Conservation (phyloP, 1,140 invertebrate genomes). For the Gonioctena quinquepunctata region DNA sequence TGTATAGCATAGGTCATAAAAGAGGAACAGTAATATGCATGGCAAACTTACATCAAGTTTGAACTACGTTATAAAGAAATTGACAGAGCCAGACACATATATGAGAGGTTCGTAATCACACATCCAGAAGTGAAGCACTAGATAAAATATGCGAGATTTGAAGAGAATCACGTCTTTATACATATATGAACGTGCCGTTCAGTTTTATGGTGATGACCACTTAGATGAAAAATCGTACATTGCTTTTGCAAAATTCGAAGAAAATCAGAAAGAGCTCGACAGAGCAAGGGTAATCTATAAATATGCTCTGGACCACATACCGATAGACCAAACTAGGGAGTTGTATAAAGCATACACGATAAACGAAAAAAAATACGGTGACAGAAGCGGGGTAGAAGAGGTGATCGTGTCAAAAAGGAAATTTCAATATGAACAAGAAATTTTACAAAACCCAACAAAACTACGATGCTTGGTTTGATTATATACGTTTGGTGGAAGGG, state of each 20-base stretch:
- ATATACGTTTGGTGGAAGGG: constrained; percentile 88
- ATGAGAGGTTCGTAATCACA: constrained; percentile 92
- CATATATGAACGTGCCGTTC: constrained; percentile 94
- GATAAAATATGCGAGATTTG: constrained; percentile 96
- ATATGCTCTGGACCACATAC: constrained; percentile 93
- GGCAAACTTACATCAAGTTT: constrained; percentile 99
- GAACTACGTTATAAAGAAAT: constrained; percentile 97
- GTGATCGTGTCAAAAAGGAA: constrained; percentile 97
- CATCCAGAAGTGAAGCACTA: constrained; percentile 97
- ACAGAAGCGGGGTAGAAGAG: no score
- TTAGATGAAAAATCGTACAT: constrained; percentile 94
- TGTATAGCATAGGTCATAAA: no score
- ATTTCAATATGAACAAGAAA: constrained; percentile 95
- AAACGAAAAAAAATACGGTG: constrained; percentile 99
- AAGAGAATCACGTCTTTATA: constrained; percentile 94
- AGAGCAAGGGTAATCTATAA: constrained; percentile 96
- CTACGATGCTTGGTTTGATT: constrained; percentile 99
- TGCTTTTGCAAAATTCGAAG: constrained; percentile 99
- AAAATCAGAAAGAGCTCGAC: constrained; percentile 98
- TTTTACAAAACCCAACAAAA: constrained; percentile 93
- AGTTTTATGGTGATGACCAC: constrained; percentile 97
- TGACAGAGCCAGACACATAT: constrained; percentile 90
- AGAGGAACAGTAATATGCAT: no score
- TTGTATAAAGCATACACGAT: constrained; percentile 98
- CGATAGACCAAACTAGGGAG: constrained; percentile 90